These are phyloP conservation scores for Xiphorhynchus erythropygius DNA, from an alignment of 2,797 vertebrate species.

Conservation along the genomic window DNA sequence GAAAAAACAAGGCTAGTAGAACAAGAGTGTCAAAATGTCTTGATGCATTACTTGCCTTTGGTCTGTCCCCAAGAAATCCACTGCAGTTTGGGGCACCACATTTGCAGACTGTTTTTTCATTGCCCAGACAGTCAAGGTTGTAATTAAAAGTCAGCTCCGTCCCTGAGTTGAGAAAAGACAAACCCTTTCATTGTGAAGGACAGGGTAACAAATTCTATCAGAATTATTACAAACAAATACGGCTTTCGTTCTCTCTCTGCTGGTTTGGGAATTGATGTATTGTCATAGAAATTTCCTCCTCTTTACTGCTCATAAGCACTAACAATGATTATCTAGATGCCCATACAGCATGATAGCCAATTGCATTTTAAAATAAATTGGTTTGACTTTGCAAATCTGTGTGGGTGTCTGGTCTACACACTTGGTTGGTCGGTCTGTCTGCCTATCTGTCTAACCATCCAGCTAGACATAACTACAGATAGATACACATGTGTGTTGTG, in stretches of 20 bases:
- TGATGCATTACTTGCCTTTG: constrained; percentile 82
- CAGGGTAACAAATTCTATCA: background rate
- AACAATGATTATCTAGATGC: background rate
- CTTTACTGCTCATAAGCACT: background rate
- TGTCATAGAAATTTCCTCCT: background rate
- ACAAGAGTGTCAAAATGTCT: background rate
- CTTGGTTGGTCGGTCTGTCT: too few species aligned
- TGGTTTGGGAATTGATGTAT: background rate
- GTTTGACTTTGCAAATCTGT: background rate
- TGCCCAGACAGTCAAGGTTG: constrained; percentile 96
- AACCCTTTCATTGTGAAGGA: background rate
- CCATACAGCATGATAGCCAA: background rate
- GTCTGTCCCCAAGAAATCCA: constrained; percentile 94
- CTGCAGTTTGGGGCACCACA: constrained; percentile 97
- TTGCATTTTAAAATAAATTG: background rate
- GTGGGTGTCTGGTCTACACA: background rate
- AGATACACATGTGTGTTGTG: background rate
- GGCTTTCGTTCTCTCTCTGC: background rate
- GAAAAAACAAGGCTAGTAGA: background rate
- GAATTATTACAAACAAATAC: background rate
- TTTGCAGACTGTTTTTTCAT: constrained; percentile 94
- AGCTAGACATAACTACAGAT: background rate
- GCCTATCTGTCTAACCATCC: background rate
- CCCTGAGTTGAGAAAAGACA: constrained; percentile 73
- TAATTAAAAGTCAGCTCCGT: constrained; percentile 98